Evolutionary conservation across 2,888 invertebrate genomes (phyloP).

Genomic region (Aleiodes alternator): DNA sequence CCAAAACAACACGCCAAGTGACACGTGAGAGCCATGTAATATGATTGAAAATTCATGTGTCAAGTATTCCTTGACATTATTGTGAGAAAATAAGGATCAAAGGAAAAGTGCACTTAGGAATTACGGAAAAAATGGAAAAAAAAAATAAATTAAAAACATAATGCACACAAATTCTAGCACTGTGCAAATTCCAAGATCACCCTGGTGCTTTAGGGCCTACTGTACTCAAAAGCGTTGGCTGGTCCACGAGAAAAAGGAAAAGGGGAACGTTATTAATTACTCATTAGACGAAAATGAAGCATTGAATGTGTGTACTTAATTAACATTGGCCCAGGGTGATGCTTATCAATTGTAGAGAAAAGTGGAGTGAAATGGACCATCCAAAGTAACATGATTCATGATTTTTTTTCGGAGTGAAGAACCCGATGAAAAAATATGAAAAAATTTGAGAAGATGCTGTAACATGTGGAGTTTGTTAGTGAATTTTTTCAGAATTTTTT

Average conservation of each 20-base stretch:
- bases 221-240: conserved; percentile 56
- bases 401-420: too few relatives aligned
- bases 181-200: conserved; percentile 7
- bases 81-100: not conserved
- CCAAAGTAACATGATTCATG: too few relatives aligned
- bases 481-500: too few relatives aligned
- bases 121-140: not conserved
- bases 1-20: conserved; percentile 88
- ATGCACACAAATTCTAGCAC: not conserved
- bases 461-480: too few relatives aligned
- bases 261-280: conserved; percentile 26
- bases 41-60: not conserved
- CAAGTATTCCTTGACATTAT: conserved; percentile 3
- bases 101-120: not conserved
- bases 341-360: conserved; percentile 2
- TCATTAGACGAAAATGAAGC: conserved; percentile 13
- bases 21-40: conserved; percentile 56
- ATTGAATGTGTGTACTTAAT: conserved; percentile 26
- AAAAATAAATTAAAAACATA: not conserved
- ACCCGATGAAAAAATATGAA: too few relatives aligned
- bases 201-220: conserved; percentile 14
- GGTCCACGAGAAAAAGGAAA: conserved; percentile 50
- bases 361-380: too few relatives aligned
- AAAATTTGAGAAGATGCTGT: too few relatives aligned
- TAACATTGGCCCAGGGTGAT: conserved; percentile 26